Evolutionary conservation across 2,113 vertebrate species (phyloP).

Genomic region (Chloropsis hardwickii): DNA sequence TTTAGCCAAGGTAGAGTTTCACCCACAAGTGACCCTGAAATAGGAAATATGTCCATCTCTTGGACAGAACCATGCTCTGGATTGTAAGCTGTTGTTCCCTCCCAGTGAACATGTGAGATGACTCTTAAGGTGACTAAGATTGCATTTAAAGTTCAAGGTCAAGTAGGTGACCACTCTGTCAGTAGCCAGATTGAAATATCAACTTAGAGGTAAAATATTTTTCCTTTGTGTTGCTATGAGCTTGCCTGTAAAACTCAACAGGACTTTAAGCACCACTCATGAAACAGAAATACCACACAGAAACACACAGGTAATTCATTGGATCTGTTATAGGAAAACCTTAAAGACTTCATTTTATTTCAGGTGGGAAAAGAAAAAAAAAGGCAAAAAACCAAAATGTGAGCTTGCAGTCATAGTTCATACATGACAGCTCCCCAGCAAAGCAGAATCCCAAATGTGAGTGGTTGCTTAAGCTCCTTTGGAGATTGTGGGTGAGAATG

Average conservation of each 20-base stretch:
- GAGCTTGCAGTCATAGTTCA: neutral
- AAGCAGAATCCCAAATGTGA: neutral
- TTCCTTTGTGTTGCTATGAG: neutral
- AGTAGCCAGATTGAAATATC: neutral
- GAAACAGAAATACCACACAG: neutral
- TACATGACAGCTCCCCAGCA: neutral
- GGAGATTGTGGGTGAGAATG: neutral
- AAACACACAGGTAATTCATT: neutral
- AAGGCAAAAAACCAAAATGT: rapidly evolving
- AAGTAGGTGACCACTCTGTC: neutral
- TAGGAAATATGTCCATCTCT: neutral
- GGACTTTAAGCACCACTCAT: neutral
- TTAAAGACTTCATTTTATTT: neutral
- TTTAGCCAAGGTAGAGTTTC: neutral
- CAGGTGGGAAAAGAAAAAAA: rapidly evolving
- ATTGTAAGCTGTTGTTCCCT: neutral
- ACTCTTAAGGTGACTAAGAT: neutral
- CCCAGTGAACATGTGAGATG: neutral
- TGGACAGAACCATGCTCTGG: neutral
- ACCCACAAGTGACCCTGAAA: neutral
- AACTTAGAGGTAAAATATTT: neutral
- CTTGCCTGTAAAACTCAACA: neutral
- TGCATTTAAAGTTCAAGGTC: neutral
- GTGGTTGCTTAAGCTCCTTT: neutral
- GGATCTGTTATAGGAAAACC: neutral